Evolutionary conservation across 2,888 invertebrate species (phyloP).

Genomic region (Acleris emargana): DNA sequence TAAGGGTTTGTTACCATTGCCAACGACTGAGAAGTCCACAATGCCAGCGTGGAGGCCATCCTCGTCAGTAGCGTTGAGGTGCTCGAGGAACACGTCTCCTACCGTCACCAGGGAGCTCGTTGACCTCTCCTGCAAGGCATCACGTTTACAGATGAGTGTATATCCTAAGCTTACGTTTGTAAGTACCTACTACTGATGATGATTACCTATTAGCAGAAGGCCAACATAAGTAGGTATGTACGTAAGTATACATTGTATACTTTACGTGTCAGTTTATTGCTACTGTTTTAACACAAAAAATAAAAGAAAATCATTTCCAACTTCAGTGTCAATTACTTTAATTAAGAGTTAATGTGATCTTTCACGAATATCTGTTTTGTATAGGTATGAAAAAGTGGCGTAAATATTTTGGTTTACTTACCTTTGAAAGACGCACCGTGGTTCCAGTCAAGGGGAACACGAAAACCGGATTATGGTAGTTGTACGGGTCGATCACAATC

Average conservation of each 20-base stretch:
- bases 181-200: no score
- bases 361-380: no score
- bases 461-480: slow-evolving; percentile 83
- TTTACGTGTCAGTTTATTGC: no score
- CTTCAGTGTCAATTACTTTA: no score
- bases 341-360: no score
- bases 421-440: slow-evolving; percentile 69
- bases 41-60: slow-evolving; percentile 83
- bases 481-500: slow-evolving; percentile 79
- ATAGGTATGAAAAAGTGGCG: no score
- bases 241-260: no score
- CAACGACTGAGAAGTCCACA: slow-evolving; percentile 73
- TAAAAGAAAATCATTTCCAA: no score
- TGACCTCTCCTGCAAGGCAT: slow-evolving; percentile 57
- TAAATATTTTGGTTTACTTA: slow-evolving; percentile 41
- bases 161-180: not conserved
- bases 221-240: no score
- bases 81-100: slow-evolving; percentile 62
- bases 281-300: no score
- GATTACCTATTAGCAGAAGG: no score
- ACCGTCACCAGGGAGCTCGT: slow-evolving; percentile 58
- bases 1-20: slow-evolving; percentile 57
- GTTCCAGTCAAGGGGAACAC: slow-evolving; percentile 69
- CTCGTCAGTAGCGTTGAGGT: slow-evolving; percentile 79
- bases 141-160: not conserved